Percentiles rank a stretch among this genome's conserved stretches.
phyloP scores from a whole-genome alignment of 2,888 invertebrate species.

The Epiblema foenella region DNA sequence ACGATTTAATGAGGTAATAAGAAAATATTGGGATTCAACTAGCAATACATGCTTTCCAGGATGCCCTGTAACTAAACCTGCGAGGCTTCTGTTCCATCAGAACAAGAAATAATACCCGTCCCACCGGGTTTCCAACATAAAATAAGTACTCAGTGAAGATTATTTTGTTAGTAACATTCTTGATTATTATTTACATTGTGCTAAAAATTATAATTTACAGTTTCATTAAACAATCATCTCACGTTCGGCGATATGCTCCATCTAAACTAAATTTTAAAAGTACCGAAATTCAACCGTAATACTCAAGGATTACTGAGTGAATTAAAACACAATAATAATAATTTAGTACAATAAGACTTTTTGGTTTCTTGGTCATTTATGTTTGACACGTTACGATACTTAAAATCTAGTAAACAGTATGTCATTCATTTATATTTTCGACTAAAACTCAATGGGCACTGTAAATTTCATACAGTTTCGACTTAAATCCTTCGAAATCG shows the following conservation, averaged over 20 bases:
- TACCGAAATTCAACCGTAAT: slow-evolving; percentile 55
- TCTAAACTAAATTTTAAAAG: slow-evolving; percentile 51
- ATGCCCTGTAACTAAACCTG: slow-evolving; percentile 31
- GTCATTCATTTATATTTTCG: slow-evolving; percentile 38
- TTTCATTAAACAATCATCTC: slow-evolving; percentile 17
- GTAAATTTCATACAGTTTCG: slow-evolving; percentile 36
- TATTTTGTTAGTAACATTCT: slow-evolving; percentile 61
- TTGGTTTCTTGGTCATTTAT: slow-evolving; percentile 74
- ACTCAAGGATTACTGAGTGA: slow-evolving; percentile 52
- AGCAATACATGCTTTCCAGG: slow-evolving; percentile 14
- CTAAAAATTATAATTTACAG: slow-evolving; percentile 47
- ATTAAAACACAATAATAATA: slow-evolving; percentile 46
- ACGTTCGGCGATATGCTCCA: slow-evolving; percentile 27
- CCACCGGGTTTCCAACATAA: slow-evolving; percentile 51
- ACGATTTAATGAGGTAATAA: slow-evolving; percentile 69
- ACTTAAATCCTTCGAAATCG: slow-evolving; percentile 12
- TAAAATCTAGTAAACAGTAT: slow-evolving; percentile 62
- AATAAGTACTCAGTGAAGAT: slow-evolving; percentile 76
- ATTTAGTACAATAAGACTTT: slow-evolving; percentile 67
- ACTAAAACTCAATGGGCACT: slow-evolving; percentile 24
- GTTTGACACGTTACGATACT: slow-evolving; percentile 66
- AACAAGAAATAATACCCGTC: slow-evolving; percentile 16
- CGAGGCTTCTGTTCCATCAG: slow-evolving; percentile 42
- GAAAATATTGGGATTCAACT: slow-evolving; percentile 25
- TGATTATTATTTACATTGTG: slow-evolving; percentile 67